A percentile compares a stretch with the other conserved stretches of the same genome.
These are phyloP conservation scores for Catostylus mosaicus DNA, from an alignment of 30 jellyfish, hydroid and myxozoan genomes.

Conservation along the genomic window DNA sequence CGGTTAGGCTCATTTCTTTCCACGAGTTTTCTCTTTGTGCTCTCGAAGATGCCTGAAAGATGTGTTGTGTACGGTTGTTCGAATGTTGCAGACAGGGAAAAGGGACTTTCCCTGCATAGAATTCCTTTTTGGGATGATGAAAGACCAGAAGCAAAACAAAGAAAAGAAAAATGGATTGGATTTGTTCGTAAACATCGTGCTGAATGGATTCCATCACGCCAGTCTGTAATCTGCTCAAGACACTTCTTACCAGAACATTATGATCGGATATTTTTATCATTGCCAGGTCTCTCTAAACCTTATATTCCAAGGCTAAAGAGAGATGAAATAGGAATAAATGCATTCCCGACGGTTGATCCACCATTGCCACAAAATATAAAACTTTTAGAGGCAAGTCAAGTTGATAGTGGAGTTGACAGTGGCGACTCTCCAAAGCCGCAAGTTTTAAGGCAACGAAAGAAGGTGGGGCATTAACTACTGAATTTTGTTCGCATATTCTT, in stretches of 20 bases:
- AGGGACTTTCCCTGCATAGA: constrained; percentile 21
- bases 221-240: constrained; percentile 29
- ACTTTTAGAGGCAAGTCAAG: background rate
- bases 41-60: constrained; percentile 13
- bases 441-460: constrained; percentile 1
- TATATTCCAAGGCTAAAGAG: constrained; percentile 5
- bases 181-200: constrained; percentile 19
- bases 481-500: too few species aligned
- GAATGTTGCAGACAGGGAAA: constrained; percentile 10
- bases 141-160: constrained; percentile 16
- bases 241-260: constrained; percentile 17
- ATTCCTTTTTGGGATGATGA: constrained; percentile 26
- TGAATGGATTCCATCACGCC: constrained; percentile 16
- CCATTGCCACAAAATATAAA: background rate
- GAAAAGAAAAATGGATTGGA: constrained; percentile 24
- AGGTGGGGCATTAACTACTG: too few species aligned
- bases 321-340: constrained; percentile 8
- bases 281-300: constrained; percentile 5
- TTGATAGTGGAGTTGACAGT: constrained; percentile 14
- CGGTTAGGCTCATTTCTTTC: too few species aligned
- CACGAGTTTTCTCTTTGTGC: background rate
- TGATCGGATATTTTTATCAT: constrained; percentile 6
- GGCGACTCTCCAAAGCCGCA: constrained; percentile 10
- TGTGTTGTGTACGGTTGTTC: constrained; percentile 38
- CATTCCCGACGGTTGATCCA: constrained; percentile 12